Conservation (phyloP, 2,113 vertebrate species). For the Elephantulus edwardii region DNA sequence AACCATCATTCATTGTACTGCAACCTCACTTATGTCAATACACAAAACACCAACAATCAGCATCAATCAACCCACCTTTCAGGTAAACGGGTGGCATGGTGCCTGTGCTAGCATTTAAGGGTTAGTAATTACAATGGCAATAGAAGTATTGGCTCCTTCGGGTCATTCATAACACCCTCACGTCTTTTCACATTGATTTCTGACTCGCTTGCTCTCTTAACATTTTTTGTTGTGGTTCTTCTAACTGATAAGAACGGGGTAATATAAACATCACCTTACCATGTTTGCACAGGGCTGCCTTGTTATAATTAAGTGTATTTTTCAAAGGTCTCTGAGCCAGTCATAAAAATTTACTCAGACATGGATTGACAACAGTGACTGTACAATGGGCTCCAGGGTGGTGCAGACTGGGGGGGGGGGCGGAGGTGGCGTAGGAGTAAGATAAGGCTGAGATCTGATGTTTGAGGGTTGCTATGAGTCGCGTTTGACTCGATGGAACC, state of each 20-base stretch:
- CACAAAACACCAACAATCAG: constrained; percentile 23
- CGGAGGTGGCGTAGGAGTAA: too few relatives aligned
- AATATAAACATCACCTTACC: constrained; percentile 42
- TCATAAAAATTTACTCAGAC: constrained; percentile 53
- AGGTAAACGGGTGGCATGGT: not conserved
- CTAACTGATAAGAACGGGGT: constrained; percentile 38
- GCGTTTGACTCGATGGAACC: too few relatives aligned
- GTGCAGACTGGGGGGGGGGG: too few relatives aligned
- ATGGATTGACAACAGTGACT: too few relatives aligned
- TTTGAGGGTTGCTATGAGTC: too few relatives aligned
- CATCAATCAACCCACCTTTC: constrained; percentile 16
- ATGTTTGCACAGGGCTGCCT: constrained; percentile 62
- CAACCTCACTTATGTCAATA: constrained; percentile 33
- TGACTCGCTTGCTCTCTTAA: constrained; percentile 37
- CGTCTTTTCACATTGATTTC: constrained; percentile 64
- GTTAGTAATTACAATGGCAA: constrained; percentile 45
- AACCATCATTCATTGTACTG: constrained; percentile 34
- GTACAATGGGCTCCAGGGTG: too few relatives aligned
- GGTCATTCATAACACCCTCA: constrained; percentile 33
- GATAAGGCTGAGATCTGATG: too few relatives aligned
- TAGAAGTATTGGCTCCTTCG: not conserved
- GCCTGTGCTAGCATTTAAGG: not conserved
- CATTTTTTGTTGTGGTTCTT: constrained; percentile 71
- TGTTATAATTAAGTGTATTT: constrained; percentile 55
- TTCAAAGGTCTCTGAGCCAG: constrained; percentile 55